These are phyloP conservation scores for Anastatus disparis DNA, from an alignment of 1,140 invertebrate species.

Conservation along the genomic window DNA sequence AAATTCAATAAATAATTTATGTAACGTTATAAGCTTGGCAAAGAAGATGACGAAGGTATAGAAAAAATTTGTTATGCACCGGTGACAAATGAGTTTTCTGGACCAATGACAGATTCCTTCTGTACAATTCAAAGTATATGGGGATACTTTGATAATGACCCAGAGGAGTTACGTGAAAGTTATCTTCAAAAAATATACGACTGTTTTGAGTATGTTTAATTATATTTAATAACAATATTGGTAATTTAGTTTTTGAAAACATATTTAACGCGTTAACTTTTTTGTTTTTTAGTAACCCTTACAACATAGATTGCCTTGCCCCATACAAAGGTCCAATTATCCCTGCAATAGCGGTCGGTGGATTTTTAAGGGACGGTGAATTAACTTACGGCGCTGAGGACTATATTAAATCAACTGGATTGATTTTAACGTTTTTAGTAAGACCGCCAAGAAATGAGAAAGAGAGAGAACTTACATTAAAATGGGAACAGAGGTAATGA, in stretches of 20 bases:
- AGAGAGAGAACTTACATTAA: conserved; percentile 76
- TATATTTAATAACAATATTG: conserved; percentile 60
- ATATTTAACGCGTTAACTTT: too few relatives aligned
- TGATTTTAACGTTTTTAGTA: conserved; percentile 91
- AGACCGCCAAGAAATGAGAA: conserved; percentile 85
- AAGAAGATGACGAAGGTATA: conserved; percentile 67
- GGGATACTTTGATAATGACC: conserved; percentile 87
- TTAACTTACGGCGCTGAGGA: conserved; percentile 69
- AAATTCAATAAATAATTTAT: not conserved
- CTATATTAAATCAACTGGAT: conserved; percentile 84
- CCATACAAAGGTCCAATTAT: conserved; percentile 90
- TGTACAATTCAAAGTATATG: conserved; percentile 91
- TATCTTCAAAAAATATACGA: conserved; percentile 71
- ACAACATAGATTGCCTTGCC: conserved; percentile 81
- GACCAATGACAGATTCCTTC: conserved; percentile 67
- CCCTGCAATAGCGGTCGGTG: conserved; percentile 92
- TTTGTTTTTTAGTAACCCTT: conserved; percentile 72
- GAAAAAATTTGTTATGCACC: conserved; percentile 90
- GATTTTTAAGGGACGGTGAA: conserved; percentile 70
- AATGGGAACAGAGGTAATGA: conserved; percentile 88
- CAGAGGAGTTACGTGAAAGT: conserved; percentile 71
- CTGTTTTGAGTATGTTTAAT: conserved; percentile 75
- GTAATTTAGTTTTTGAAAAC: conserved; percentile 48
- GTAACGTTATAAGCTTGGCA: conserved; percentile 54
- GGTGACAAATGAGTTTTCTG: conserved; percentile 69